These are phyloP conservation scores for Dallia pectoralis DNA, from an alignment of 2,797 vertebrate species.

Conservation along the genomic window DNA sequence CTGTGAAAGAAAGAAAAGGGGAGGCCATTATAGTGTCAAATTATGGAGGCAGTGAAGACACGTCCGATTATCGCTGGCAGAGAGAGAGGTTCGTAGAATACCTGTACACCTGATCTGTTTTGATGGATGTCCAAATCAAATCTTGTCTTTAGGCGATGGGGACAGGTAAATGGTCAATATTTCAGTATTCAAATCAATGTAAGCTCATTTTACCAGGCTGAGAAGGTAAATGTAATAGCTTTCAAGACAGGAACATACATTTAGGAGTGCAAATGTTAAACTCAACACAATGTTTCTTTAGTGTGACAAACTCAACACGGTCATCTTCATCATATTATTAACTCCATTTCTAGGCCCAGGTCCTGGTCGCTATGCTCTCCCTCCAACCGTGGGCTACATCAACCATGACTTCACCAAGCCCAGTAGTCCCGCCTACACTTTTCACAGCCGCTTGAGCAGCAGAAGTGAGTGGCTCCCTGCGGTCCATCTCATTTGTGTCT, in stretches of 20 bases:
- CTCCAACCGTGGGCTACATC: constrained; percentile 81
- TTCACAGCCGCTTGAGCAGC: constrained; percentile 74
- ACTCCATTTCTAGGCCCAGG: constrained; percentile 73
- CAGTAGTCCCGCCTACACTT: constrained; percentile 81
- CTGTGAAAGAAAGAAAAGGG: constrained; percentile 24
- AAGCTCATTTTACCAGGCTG: too few species aligned
- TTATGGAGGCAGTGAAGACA: constrained; percentile 71
- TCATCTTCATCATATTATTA: constrained; percentile 34
- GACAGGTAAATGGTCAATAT: not conserved
- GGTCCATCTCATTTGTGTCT: not conserved
- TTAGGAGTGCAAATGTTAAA: not conserved
- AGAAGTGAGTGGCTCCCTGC: constrained; percentile 68
- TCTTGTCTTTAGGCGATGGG: not conserved
- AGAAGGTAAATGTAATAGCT: not conserved
- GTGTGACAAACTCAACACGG: not conserved
- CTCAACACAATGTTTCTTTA: not conserved
- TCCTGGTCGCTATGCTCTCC: constrained; percentile 80
- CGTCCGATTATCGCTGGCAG: constrained; percentile 74
- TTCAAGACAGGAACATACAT: not conserved
- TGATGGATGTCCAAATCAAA: not conserved
- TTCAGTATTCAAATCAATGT: not conserved
- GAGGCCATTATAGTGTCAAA: constrained; percentile 17
- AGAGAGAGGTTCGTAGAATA: constrained; percentile 72
- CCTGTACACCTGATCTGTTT: not conserved
- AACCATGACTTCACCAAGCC: constrained; percentile 86